A percentile compares a stretch with the other conserved stretches of the same genome.
Conservation (phyloP, 2,113 vertebrate genomes). For the Hirundichthys speculiger region DNA sequence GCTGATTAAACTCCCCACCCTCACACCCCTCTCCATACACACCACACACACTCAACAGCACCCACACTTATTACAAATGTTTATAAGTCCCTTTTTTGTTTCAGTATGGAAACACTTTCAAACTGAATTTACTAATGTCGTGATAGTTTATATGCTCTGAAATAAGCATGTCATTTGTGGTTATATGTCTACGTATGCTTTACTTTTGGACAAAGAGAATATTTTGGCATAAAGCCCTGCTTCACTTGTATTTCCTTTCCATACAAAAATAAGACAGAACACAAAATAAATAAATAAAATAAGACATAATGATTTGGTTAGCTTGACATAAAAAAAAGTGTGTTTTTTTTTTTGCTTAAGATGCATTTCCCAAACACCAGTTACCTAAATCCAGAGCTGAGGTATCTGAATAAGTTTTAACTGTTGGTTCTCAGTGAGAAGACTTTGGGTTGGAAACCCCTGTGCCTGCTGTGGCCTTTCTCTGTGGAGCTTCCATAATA, state of each 20-base stretch:
- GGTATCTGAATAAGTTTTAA: too few species aligned
- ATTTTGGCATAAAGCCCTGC: constrained; percentile 13
- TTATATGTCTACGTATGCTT: constrained; percentile 29
- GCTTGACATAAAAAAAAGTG: constrained; percentile 8
- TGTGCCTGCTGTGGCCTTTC: too few species aligned
- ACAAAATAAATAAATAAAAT: too few species aligned
- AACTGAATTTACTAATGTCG: constrained; percentile 46
- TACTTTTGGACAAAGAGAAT: constrained; percentile 30
- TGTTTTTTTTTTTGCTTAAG: too few species aligned
- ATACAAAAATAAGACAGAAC: constrained; percentile 29
- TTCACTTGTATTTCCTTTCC: constrained; percentile 38
- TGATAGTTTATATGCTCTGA: constrained; percentile 39
- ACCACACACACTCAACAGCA: too few species aligned
- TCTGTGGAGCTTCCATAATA: too few species aligned
- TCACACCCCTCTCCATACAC: too few species aligned
- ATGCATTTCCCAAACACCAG: too few species aligned
- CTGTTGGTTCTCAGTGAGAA: too few species aligned
- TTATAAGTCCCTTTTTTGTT: constrained; percentile 30
- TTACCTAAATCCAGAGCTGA: too few species aligned
- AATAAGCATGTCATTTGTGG: constrained; percentile 51
- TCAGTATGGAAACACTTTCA: constrained; percentile 2
- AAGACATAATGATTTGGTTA: constrained; percentile 17
- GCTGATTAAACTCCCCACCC: too few species aligned
- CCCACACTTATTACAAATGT: neutral
- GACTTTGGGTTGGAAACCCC: too few species aligned